These are phyloP conservation scores for Lithophane leautieri DNA, from an alignment of 2,888 invertebrate species.

Conservation along the genomic window DNA sequence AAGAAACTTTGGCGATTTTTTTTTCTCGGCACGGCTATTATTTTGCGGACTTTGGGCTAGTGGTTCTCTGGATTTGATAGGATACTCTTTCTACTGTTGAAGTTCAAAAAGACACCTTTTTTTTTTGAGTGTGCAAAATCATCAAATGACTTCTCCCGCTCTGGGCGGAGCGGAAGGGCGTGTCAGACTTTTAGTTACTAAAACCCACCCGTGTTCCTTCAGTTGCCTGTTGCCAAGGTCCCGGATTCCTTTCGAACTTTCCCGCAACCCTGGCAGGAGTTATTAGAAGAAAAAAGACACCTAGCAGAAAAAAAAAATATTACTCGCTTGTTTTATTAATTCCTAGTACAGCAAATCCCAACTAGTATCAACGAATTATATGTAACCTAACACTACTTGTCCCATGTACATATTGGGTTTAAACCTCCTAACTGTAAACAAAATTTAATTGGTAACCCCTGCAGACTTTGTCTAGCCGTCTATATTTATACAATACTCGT, in stretches of 20 bases:
- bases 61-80: neutral
- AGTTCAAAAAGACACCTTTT: neutral
- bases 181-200: too few relatives aligned
- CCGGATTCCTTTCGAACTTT: too few relatives aligned
- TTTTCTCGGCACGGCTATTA: too few relatives aligned
- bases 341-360: neutral
- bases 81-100: neutral
- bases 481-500: constrained; percentile 44
- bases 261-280: too few relatives aligned
- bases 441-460: constrained; percentile 58
- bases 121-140: too few relatives aligned
- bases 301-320: neutral
- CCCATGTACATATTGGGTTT: constrained; percentile 26
- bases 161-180: too few relatives aligned
- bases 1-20: too few relatives aligned
- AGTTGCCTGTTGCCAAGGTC: too few relatives aligned
- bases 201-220: too few relatives aligned
- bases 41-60: too few relatives aligned
- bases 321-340: neutral
- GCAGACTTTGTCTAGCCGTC: constrained; percentile 60
- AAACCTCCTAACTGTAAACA: constrained; percentile 43
- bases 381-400: constrained; percentile 12
- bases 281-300: too few relatives aligned
- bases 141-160: too few relatives aligned
- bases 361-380: constrained; percentile 12